Conservation (phyloP, 2,888 invertebrate genomes). For the Brenthis daphne region DNA sequence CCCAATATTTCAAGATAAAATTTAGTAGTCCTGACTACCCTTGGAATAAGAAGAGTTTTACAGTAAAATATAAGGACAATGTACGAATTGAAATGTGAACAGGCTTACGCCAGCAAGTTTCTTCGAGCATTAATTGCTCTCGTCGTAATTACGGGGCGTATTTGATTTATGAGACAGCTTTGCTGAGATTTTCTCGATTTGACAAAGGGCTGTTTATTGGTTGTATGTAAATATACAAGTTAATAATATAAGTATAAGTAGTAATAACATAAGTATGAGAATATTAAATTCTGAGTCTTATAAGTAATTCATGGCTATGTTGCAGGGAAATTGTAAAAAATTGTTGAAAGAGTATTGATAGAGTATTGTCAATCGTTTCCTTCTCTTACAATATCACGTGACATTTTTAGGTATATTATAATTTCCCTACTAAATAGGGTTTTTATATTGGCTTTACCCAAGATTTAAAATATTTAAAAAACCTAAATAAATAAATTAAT, state of each 20-base stretch:
- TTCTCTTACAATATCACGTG: no score
- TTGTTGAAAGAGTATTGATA: no score
- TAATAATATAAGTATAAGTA: background rate
- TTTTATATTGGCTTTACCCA: no score
- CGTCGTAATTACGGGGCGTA: conserved; percentile 29
- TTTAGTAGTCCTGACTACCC: background rate
- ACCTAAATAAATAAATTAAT: no score
- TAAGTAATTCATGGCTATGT: no score
- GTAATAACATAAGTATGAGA: no score
- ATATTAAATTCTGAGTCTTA: no score
- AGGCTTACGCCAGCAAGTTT: conserved; percentile 22
- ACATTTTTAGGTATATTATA: no score
- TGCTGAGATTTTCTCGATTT: conserved; percentile 11
- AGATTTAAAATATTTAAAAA: no score
- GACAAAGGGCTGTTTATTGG: conserved; percentile 21
- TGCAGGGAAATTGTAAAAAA: no score
- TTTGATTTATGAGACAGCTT: conserved; percentile 30
- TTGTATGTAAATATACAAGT: conserved; percentile 12
- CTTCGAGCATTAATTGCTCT: conserved; percentile 31
- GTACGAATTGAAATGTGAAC: conserved; percentile 22
- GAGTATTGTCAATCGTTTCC: no score
- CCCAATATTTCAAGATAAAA: background rate
- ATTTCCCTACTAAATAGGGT: no score
- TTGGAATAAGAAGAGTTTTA: conserved; percentile 2
- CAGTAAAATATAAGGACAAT: conserved; percentile 15